A percentile compares a stretch with the other conserved stretches of the same genome.
Evolutionary conservation across 2,113 vertebrate genomes (phyloP).

Genomic region (Eptatretus burgeri): DNA sequence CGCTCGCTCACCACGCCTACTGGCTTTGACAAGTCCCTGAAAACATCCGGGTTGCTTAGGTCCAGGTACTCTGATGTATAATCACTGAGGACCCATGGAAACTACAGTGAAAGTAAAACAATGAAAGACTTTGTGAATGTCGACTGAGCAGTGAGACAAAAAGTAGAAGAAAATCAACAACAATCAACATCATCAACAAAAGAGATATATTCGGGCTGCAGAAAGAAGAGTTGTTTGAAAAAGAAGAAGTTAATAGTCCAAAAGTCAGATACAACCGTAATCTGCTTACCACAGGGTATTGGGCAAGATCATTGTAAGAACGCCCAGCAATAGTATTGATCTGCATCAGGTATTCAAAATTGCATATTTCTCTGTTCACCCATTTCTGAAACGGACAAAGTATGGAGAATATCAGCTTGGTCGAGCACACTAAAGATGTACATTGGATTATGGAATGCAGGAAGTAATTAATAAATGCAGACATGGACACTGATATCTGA

Average conservation of each 20-base stretch:
- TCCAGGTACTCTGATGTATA: constrained; percentile 45
- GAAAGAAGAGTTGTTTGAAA: no score
- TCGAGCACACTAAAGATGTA: no score
- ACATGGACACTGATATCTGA: no score
- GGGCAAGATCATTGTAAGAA: constrained; percentile 84
- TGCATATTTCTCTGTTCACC: constrained; percentile 75
- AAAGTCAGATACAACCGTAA: constrained; percentile 24
- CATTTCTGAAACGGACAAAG: constrained; percentile 34
- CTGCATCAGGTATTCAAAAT: constrained; percentile 96
- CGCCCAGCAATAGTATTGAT: constrained; percentile 78
- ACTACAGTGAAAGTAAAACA: constrained; percentile 19
- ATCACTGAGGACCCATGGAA: constrained; percentile 75
- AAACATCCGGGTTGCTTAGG: constrained; percentile 39
- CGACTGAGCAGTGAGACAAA: neutral
- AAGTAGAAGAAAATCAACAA: neutral
- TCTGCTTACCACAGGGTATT: constrained; percentile 74
- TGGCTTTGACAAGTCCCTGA: constrained; percentile 79
- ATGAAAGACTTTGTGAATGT: neutral
- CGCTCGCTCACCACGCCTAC: constrained; percentile 70
- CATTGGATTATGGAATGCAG: no score
- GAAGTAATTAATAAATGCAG: no score
- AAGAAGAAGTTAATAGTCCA: constrained; percentile 41
- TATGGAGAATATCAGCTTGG: no score
- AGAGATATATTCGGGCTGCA: constrained; percentile 11
- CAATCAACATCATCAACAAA: neutral